Evolutionary conservation across 2,113 vertebrate species (phyloP), one percentile per base, ranked within the genome.

Genomic region (Cynopterus brachyotis): DNA sequence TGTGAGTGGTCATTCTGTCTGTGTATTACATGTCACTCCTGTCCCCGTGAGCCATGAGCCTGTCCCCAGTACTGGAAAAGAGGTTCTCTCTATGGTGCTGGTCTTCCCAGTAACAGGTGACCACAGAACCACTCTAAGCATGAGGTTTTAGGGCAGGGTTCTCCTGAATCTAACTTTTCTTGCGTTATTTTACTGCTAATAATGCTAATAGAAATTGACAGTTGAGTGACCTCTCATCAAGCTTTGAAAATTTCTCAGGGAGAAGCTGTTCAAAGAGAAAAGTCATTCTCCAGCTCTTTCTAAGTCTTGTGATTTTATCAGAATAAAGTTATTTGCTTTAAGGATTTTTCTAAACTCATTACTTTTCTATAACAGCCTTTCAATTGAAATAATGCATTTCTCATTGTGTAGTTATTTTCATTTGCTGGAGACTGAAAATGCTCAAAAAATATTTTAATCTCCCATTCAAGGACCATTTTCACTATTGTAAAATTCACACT

Each of bases 261-360:
- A 72, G 79, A 83, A 90, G 30, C 24, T 80, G 13, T 92, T 60
- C 28, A 19, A 30, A 0, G 17, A 95, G 32, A 92, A 96, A 88
- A 32, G 42, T 73, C 69, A 37, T 75, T 90, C 53, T 80, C 57
- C 0, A 80, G 69, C 24, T 91, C 15, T 78, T 57, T 79, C 75
- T 26, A 8, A 93, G 80, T 42, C n/a, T 64, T 87, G 84, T 66
- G 42, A 85, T 85, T 95, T 89, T 66, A 75, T 89, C 45, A 80
- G 70, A 95, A 89, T 60, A 57, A 85, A 96, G 62, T 89, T 93
- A 96, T 90, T 96, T 87, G 87, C 89, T 62, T 85, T 69, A 92
- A 95, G 86, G 94, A 83, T 66, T 97, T 95, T 91, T 53, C 67
- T 70, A 96, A 91, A 86, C 28, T 72, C 50, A 91, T 95, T 84